These are phyloP conservation scores for Platynereis dumerilii DNA, from an alignment of 2,888 invertebrate genomes.

Conservation along the genomic window DNA sequence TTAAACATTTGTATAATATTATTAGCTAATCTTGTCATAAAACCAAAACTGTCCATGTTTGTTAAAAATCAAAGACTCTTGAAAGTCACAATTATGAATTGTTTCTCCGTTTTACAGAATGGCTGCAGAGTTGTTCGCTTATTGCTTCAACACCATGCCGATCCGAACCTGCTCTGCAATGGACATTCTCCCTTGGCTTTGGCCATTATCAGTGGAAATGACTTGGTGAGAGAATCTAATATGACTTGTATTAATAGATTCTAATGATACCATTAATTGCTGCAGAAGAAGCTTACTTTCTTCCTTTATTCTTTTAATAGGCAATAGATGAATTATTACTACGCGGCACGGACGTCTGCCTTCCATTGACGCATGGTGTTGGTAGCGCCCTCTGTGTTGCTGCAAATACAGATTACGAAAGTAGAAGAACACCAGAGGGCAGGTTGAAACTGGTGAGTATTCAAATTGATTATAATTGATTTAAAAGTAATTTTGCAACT, in stretches of 20 bases:
- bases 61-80: not conserved
- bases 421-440: conserved; percentile 48
- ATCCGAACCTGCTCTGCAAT: conserved; percentile 60
- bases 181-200: conserved; percentile 61
- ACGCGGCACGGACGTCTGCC: conserved; percentile 56
- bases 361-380: conserved; percentile 58
- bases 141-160: conserved; percentile 56
- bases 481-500: too few relatives aligned
- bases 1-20: too few relatives aligned
- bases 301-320: too few relatives aligned
- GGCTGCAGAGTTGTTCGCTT: conserved; percentile 54
- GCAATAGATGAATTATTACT: conserved; percentile 58
- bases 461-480: not conserved
- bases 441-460: conserved; percentile 51
- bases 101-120: conserved; percentile 42
- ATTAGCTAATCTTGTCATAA: too few relatives aligned
- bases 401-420: conserved; percentile 57
- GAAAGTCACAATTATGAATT: not conserved
- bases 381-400: conserved; percentile 63
- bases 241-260: not conserved
- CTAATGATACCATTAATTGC: not conserved
- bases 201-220: conserved; percentile 61
- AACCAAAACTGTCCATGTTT: too few relatives aligned
- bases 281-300: not conserved
- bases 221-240: conserved; percentile 46